phyloP scores from a whole-genome alignment of 2,888 invertebrate genomes.

The Vannuccia rotundouncinata region DNA sequence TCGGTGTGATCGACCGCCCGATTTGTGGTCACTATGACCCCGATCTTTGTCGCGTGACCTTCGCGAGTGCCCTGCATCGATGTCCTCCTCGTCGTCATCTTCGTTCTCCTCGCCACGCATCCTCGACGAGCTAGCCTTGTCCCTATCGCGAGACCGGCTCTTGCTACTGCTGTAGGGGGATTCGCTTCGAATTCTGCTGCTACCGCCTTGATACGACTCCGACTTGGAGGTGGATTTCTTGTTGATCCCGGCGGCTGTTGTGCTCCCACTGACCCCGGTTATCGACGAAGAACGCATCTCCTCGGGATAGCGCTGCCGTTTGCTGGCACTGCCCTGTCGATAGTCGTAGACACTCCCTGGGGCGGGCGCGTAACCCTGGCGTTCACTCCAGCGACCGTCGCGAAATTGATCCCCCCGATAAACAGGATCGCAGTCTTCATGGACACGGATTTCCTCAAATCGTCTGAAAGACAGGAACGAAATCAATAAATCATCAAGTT shows the following conservation, averaged over 20 bases:
- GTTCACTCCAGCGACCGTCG: neutral
- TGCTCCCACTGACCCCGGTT: neutral
- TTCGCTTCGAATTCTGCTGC: neutral
- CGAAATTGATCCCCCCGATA: neutral
- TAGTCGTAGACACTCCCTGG: neutral
- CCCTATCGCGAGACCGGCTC: neutral
- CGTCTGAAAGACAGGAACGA: neutral
- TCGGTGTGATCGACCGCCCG: neutral
- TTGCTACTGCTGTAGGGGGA: slow-evolving; percentile 10
- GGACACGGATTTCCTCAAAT: slow-evolving; percentile 1
- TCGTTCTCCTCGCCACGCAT: neutral
- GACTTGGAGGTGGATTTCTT: neutral
- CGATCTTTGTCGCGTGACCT: neutral
- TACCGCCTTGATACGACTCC: neutral
- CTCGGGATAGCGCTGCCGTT: neutral
- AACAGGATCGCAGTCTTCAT: neutral
- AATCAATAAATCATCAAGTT: neutral
- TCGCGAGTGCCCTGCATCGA: neutral
- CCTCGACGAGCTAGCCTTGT: neutral
- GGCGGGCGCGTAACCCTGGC: neutral
- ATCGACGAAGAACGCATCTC: slow-evolving; percentile 4
- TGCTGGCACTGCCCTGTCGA: slow-evolving; percentile 10
- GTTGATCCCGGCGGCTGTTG: neutral
- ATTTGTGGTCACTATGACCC: neutral
- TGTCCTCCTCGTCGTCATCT: neutral